Evolutionary conservation across 2,888 invertebrate genomes (phyloP), one percentile per base, ranked within the genome.

Genomic region (Hymenopus coronatus): DNA sequence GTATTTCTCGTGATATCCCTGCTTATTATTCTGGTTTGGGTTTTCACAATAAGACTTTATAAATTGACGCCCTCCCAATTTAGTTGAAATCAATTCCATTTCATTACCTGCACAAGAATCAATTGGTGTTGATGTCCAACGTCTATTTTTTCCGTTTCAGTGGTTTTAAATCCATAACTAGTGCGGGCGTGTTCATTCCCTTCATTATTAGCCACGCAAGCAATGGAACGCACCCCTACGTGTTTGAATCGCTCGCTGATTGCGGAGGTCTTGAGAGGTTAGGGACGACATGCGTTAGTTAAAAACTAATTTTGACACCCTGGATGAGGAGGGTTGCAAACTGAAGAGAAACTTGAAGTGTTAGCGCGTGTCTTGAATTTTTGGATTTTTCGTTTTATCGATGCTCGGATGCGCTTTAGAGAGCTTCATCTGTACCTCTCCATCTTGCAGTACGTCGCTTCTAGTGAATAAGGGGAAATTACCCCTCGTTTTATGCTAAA

Each of bases 271-370:
- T 25, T 70, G 54, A 70, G 54, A 70, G 54, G 54, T 70, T 70
- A 70, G 54, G 54, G 54, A 70, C 20, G 28, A 85, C 46, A 46
- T 33, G 40, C 85, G 46, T 85, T n/a, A 54, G 40, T 85, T 9
- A 85, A 85, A 85, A 85, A 85, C 85, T 85, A 85, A 85, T 85
- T 85, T 85, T 85, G 85, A 85, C 85, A 85, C 85, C 85, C 85
- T 28, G 40, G 40, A 40, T 40, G 40, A 40, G 84, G 33, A 84
- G 33, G 25, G 15, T 84, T 84, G 40, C 4, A 84, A 33, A 84
- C 30, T 84, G 84, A 70, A 70, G 54, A 33, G n/a, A 27, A 30
- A 84, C 33, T 84, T 84, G 46, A 85, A 85, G 85, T 85, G 46
- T 40, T 15, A 27, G 40, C 33, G 84, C 40, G 86, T 30, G 81